Conservation (phyloP, 2,797 vertebrate genomes). For the Discoglossus pictus region DNA sequence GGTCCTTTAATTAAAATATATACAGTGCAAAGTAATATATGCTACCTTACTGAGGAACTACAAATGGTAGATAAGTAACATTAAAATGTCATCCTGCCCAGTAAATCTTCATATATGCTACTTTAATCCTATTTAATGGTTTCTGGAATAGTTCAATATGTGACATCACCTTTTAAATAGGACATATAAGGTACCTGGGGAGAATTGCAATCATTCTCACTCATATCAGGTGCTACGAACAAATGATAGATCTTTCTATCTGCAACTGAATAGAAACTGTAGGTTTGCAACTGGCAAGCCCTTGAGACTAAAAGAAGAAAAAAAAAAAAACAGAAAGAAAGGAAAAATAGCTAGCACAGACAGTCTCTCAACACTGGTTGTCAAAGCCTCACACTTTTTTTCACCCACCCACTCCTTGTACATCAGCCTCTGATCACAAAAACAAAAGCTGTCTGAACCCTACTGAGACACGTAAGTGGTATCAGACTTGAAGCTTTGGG, state of each 20-base stretch:
- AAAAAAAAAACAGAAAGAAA: background rate
- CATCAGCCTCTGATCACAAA: conserved; percentile 50
- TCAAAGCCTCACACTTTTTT: conserved; percentile 44
- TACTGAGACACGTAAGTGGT: conserved; percentile 49
- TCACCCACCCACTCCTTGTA: conserved; percentile 48
- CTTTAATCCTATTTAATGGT: no score
- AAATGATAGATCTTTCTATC: background rate
- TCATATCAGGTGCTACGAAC: background rate
- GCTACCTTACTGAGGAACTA: conserved; percentile 17
- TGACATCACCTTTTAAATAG: no score
- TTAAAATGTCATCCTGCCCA: no score
- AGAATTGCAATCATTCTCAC: background rate
- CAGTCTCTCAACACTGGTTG: conserved; percentile 40
- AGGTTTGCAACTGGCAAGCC: conserved; percentile 14
- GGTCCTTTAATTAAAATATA: no score
- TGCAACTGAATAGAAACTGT: conserved; percentile 1
- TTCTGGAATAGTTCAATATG: no score
- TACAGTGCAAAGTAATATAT: conserved; percentile 20
- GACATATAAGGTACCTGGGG: background rate
- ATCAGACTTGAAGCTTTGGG: conserved; percentile 48
- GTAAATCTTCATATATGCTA: no score
- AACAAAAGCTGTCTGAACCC: conserved; percentile 52
- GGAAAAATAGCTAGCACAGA: conserved; percentile 20
- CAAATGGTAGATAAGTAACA: background rate
- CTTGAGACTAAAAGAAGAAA: conserved; percentile 8